Percentiles rank a stretch among this genome's conserved stretches.
Evolutionary conservation across 2,888 invertebrate species (phyloP).

Genomic region (Dryobota labecula): DNA sequence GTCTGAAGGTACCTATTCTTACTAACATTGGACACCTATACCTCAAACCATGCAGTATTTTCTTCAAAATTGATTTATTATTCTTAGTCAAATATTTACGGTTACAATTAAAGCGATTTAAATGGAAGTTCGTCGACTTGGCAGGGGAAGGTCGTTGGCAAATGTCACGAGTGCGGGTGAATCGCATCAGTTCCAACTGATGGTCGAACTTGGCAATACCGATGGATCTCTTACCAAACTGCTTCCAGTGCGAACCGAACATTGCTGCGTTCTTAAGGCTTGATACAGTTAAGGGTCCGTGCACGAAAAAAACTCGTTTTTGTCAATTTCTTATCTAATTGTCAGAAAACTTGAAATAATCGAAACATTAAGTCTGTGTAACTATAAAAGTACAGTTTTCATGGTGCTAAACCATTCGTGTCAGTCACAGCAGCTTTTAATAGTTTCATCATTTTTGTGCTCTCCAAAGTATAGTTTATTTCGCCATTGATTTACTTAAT

Average conservation of each 20-base stretch:
- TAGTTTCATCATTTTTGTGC: no score
- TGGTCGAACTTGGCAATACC: conserved; percentile 43
- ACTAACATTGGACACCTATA: conserved; percentile 11
- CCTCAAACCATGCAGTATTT: conserved; percentile 27
- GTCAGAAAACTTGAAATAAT: no score
- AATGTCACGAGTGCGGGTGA: conserved; percentile 56
- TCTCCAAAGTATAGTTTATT: no score
- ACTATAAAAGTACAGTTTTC: no score
- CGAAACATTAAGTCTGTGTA: no score
- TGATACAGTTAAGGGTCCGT: conserved; percentile 21
- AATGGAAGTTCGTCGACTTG: conserved; percentile 57
- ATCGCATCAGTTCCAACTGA: conserved; percentile 67
- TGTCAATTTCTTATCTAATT: no score
- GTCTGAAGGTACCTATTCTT: conserved; percentile 5
- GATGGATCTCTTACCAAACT: conserved; percentile 54
- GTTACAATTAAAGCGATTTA: conserved; percentile 50
- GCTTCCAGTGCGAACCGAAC: conserved; percentile 18
- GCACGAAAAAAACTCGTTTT: no score
- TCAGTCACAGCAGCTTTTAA: no score
- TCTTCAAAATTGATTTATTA: conserved; percentile 32
- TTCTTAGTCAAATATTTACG: conserved; percentile 47
- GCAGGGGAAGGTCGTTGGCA: conserved; percentile 55
- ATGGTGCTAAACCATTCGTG: no score
- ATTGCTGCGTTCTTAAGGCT: conserved; percentile 40
- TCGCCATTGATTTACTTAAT: no score